Base-by-base conservation (phyloP, 2,888 invertebrate genomes). In the Amphipyra tragopoginis region DNA sequence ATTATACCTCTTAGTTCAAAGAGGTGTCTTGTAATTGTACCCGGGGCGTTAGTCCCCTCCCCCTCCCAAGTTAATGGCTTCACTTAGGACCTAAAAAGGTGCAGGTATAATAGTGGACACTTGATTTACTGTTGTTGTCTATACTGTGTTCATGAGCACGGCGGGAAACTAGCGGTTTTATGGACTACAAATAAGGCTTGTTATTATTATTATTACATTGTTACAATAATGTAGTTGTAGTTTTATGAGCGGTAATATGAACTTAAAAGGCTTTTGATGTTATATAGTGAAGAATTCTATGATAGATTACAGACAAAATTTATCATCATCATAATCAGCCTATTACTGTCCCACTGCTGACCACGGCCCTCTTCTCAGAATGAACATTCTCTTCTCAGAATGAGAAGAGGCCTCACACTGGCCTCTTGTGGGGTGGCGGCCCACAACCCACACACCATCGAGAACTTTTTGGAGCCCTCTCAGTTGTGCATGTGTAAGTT, bases 51-150 rank as follows among this genome's bases (percentile, higher is more conserved):
- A 40, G 11, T 29, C 6, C 0, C 29, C 29, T 29, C 10, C 15
- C 13, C 6, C 9, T 2, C 39, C 38, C 1, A 14, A 40, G 33
- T 38, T 53, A 67, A 72, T 61, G 40, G 40, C 10, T 40, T 21
- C 55, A 47, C 39, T 75, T 58, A 44, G n/a, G 11, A 57, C 47
- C 39, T 47, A 21, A 65, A 45, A 36, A 54, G 53, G 52, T 47
- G 21, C 50, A 67, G 61, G 57, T 65, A 65, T 43, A 59, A 66
- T 62, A 59, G 69, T 67, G 40, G 50, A 36, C 56, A 48, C 55
- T 65, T 70, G 65, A 72, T 76, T 70, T 75, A 75, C 57, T 62
- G 48, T 72, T 75, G 75, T 63, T 49, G 60, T 58, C 62, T 47
- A 9, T 14, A 29, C 65, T 45, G 48, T 13, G 60, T 64, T 50